Percentiles rank a stretch among this genome's conserved stretches.
Conservation (phyloP, 2,113 vertebrate genomes). For the Dasyurus viverrinus region DNA sequence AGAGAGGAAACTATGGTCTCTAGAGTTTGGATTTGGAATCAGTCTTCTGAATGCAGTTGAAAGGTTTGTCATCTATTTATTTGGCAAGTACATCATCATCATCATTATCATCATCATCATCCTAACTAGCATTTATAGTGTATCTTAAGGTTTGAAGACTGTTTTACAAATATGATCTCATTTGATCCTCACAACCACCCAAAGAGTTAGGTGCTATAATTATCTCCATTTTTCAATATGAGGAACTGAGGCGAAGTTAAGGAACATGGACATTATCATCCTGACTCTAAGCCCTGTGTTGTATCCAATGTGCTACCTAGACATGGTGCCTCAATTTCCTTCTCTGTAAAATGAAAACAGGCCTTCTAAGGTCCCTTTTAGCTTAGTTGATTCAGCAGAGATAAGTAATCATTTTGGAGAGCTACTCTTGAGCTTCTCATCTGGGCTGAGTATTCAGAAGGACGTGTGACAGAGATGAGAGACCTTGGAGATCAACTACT, state of each 20-base stretch:
- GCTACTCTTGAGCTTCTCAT: background rate
- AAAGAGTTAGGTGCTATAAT: background rate
- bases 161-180: background rate
- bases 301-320: background rate
- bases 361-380: background rate
- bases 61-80: background rate
- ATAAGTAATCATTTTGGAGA: background rate
- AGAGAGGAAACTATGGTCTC: background rate
- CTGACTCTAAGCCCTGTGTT: background rate
- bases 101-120: too few relatives aligned
- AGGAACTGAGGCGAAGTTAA: background rate
- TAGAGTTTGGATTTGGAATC: too few relatives aligned
- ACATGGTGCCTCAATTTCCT: background rate
- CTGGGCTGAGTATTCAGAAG: background rate
- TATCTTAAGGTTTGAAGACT: background rate
- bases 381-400: background rate
- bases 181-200: background rate
- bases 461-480: background rate
- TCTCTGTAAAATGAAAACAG: background rate
- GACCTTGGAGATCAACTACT: background rate
- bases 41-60: background rate
- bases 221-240: background rate
- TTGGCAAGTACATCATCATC: background rate
- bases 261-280: background rate
- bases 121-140: background rate